These are phyloP conservation scores for Illadopsis cleaveri DNA, from an alignment of 2,113 vertebrate species.

Conservation along the genomic window DNA sequence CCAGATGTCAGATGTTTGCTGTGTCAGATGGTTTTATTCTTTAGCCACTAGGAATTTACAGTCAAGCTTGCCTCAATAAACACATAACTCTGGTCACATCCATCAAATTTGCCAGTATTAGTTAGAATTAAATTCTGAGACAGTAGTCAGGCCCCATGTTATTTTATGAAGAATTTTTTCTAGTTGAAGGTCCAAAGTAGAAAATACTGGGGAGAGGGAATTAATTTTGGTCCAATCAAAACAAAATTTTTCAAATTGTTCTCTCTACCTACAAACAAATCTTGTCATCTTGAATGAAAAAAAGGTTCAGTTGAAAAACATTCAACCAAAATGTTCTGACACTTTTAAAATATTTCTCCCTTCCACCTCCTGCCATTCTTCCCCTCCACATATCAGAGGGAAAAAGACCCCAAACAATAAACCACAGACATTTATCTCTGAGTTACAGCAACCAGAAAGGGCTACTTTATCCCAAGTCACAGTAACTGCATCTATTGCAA, in stretches of 20 bases:
- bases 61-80: background rate
- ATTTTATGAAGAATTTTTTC: background rate
- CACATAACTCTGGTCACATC: background rate
- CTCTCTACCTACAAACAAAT: background rate
- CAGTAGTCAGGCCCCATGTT: background rate
- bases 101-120: background rate
- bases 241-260: background rate
- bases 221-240: background rate
- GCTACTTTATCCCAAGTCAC: background rate
- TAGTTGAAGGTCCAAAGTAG: background rate
- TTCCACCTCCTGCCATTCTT: background rate
- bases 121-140: background rate
- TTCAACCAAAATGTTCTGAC: background rate
- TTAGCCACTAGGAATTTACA: conserved; percentile 38
- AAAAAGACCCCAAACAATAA: background rate
- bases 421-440: background rate
- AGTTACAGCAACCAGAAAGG: background rate
- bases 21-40: conserved; percentile 31
- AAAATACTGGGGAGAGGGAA: background rate
- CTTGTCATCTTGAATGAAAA: background rate
- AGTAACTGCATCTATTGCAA: background rate
- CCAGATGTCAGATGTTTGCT: conserved; percentile 56
- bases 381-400: background rate
- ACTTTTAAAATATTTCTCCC: background rate
- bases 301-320: background rate